Base-by-base conservation (phyloP, 1,140 invertebrate genomes). In the Maniola jurtina region DNA sequence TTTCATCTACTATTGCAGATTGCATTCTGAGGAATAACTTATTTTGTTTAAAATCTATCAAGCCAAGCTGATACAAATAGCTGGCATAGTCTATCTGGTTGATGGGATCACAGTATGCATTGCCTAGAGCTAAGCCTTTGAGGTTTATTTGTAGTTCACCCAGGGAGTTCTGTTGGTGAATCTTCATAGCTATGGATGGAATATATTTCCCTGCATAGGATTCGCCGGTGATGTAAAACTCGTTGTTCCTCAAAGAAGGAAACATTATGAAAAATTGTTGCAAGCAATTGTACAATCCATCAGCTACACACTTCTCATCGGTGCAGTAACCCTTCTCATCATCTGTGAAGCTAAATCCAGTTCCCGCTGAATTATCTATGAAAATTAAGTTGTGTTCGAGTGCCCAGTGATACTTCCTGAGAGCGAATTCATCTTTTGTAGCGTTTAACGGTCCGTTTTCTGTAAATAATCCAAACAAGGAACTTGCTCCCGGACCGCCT, bases 201-300 rank as follows among this genome's bases (percentile, higher is more conserved):
- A 96, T 93, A 86, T 96, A 96, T 79, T 95, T 95, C n/a, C 96
- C 96, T 13, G 93, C 96, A 87, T 97, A 97, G 5, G 96, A 97
- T 89, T 97, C 96, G 11, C 96, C 96, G 58, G 94, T 93, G 1
- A 97, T 92, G 80, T 92, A 96, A 71, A 96, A 95, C 10, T 94
- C 92, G 86, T 94, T 95, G 0, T 80, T 73, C 73, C 92, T 91
- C n/a, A 95, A 85, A 54, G 94, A 84, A 1, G 94, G 94, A 76
- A 96, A 96, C 11, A 96, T 66, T 34, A 90, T 84, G 73, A 95
- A 95, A 74, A 96, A 96, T 77, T 96, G 95, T 6, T 91, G 73
- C 13, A 96, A 65, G 13, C 92, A 92, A 16, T 72, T 85, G 66
- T 95, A 93, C 1, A 96, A 71, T 76, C 95, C 92, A 55, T 86